phyloP scores from a whole-genome alignment of 2,888 invertebrate genomes.

The Tyria jacobaeae region DNA sequence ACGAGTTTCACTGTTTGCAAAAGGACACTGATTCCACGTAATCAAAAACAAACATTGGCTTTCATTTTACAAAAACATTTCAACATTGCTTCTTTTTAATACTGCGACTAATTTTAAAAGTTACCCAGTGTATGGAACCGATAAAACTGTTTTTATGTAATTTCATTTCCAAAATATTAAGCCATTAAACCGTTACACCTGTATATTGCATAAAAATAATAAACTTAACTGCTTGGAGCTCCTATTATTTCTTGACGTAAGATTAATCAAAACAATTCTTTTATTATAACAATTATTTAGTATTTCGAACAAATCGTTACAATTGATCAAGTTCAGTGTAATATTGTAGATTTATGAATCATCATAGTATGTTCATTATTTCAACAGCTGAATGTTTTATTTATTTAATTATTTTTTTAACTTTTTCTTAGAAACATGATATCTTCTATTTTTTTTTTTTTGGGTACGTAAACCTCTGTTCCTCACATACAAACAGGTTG shows the following conservation, averaged over 20 bases:
- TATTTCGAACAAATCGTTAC: neutral
- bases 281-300: no score
- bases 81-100: conserved; percentile 36
- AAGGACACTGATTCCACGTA: conserved; percentile 57
- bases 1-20: conserved; percentile 46
- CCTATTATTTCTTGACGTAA: no score
- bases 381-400: neutral
- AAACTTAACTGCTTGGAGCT: no score
- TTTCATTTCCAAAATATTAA: no score
- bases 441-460: no score
- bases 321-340: neutral
- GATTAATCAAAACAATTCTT: no score
- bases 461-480: no score
- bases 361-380: neutral
- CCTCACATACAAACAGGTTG: no score
- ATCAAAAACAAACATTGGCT: conserved; percentile 68
- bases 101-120: neutral
- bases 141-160: no score
- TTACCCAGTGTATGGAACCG: no score
- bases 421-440: neutral
- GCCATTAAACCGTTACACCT: no score
- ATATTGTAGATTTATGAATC: neutral
- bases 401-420: neutral
- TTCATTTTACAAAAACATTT: conserved; percentile 56
- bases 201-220: no score